These are phyloP conservation scores for Albula goreensis DNA, from an alignment of 2,113 vertebrate species.

Conservation along the genomic window DNA sequence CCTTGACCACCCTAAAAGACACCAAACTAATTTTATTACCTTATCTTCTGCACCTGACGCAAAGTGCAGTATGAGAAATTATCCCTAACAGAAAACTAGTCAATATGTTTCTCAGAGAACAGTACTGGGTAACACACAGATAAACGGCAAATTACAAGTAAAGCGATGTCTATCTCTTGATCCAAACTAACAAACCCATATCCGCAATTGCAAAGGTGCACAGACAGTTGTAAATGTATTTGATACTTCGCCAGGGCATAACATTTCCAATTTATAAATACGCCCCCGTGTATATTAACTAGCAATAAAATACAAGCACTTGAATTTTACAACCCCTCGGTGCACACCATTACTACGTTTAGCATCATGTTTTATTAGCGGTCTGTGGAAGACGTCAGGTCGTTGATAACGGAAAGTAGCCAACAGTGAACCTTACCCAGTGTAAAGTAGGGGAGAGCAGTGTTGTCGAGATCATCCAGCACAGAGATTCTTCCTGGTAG, in stretches of 20 bases:
- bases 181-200: background rate
- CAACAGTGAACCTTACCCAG: conserved; percentile 66
- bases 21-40: background rate
- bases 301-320: background rate
- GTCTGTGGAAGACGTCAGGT: background rate
- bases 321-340: background rate
- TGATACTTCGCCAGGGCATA: background rate
- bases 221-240: no score
- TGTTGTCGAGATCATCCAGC: conserved; percentile 82
- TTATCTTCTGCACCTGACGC: background rate
- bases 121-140: background rate
- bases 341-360: background rate
- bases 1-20: background rate
- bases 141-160: background rate
- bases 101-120: background rate
- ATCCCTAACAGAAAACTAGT: background rate
- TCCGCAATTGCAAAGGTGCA: background rate
- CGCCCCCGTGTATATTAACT: background rate
- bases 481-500: conserved; percentile 79
- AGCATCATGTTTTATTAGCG: background rate
- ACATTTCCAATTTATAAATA: background rate
- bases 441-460: conserved; percentile 82
- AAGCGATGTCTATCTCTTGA: background rate
- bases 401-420: conserved; percentile 15
- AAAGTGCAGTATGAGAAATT: background rate